Evolutionary conservation across 2,888 invertebrate species (phyloP), one percentile per base, ranked within the genome.

Genomic region (Drosophila neotestacea): DNA sequence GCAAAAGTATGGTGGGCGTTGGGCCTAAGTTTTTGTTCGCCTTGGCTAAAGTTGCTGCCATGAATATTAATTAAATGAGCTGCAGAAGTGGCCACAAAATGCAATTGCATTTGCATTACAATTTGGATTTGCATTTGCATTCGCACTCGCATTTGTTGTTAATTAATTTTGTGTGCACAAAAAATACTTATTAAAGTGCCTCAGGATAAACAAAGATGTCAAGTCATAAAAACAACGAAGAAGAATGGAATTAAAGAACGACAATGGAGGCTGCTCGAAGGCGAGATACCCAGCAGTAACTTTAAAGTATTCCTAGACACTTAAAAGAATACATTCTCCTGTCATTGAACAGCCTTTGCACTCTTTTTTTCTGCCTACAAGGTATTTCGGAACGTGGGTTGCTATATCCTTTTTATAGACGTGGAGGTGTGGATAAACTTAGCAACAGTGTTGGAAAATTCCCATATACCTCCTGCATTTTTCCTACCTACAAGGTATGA

Each of bases 31-130:
- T 47, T 60, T 47, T 22, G 30, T 46, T 16, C 0, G 52, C 51
- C 51, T 50, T 2, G 39, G 58, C 63, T 46, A 72, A 81, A 85
- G 71, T 81, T 78, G 69, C 69, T 67, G 71, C 55, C 67, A 84
- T 84, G 86, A 84, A 84, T 88, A 84, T 84, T 84, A 88, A 84
- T 84, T 84, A 88, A 88, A 86, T 88, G 86, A 85, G 86, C 83
- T 68, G 64, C 71, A 65, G 74, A 62, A 88, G 77, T 79, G 75
- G 51, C 58, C 77, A 58, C 62, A 69, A 71, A 82, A 81, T 85
- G 79, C 79, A 76, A 81, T 86, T 85, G 77, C 73, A 79, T 79
- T 83, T 62, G 60, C 74, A 66, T 78, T 72, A 59, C 39, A 46
- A 72, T 72, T 73, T 52, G 58, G 36, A 34, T 52, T 42, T 34